Conservation (phyloP, 1,140 invertebrate genomes). For the Heliconius hermathena region DNA sequence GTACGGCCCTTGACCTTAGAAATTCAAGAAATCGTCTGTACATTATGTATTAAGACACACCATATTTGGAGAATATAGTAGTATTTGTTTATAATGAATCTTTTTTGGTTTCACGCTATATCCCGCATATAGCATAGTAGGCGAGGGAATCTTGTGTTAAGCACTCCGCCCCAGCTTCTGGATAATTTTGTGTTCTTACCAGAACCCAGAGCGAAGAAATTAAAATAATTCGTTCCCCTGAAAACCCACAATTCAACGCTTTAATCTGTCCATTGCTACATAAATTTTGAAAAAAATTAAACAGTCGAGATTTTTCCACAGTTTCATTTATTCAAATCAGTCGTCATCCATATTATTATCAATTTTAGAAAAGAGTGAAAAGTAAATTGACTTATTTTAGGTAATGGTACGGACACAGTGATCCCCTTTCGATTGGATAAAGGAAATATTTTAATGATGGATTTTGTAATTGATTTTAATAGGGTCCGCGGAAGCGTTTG, state of each 20-base stretch:
- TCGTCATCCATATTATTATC: background rate
- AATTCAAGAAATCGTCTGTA: background rate
- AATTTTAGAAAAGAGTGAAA: background rate
- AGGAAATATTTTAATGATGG: background rate
- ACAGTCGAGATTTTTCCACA: background rate
- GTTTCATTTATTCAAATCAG: background rate
- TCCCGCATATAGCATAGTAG: too few relatives aligned
- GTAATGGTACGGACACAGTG: background rate
- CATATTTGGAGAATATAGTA: background rate
- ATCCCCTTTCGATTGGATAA: background rate
- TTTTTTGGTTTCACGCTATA: background rate
- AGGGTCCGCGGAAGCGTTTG: background rate
- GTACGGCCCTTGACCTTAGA: background rate
- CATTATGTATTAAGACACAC: background rate
- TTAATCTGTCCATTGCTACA: too few relatives aligned
- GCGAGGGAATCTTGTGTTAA: background rate
- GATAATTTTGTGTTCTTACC: too few relatives aligned
- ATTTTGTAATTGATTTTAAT: conserved; percentile 5
- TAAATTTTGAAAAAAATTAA: background rate
- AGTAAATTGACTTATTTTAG: background rate
- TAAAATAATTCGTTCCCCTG: too few relatives aligned
- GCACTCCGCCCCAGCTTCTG: background rate
- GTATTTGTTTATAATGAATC: background rate
- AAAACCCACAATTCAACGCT: too few relatives aligned
- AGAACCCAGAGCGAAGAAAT: too few relatives aligned